Conservation (phyloP, 2,888 invertebrate species). For the Podotricha telesiphe region DNA sequence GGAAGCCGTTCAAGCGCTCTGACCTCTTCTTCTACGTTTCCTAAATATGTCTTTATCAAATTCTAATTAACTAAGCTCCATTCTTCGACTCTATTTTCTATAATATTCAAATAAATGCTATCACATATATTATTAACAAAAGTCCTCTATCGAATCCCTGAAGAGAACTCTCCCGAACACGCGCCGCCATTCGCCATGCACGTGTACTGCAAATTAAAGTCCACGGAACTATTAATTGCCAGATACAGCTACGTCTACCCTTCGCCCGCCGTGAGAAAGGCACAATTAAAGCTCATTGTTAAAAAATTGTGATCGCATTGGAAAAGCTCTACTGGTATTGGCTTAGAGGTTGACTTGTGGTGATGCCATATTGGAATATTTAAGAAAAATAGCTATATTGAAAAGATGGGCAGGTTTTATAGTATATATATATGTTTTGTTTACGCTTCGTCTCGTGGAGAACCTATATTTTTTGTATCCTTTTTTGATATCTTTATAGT, state of each 20-base stretch:
- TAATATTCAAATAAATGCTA: slow-evolving; percentile 24
- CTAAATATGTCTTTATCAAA: no score
- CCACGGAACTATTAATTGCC: slow-evolving; percentile 71
- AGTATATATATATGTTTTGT: no score
- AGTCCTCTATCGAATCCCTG: slow-evolving; percentile 43
- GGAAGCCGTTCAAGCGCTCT: no score
- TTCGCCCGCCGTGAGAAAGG: slow-evolving; percentile 61
- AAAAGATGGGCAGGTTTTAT: no score
- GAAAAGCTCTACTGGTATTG: slow-evolving; percentile 2
- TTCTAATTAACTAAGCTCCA: background rate
- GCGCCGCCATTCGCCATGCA: slow-evolving; percentile 72
- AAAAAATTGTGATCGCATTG: slow-evolving; percentile 36
- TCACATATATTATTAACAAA: slow-evolving; percentile 42
- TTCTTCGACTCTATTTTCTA: background rate
- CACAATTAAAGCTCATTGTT: slow-evolving; percentile 59
- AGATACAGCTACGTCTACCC: slow-evolving; percentile 55
- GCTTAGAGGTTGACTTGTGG: background rate
- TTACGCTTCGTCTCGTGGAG: no score
- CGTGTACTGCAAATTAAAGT: slow-evolving; percentile 76
- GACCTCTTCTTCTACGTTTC: no score
- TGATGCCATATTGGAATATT: no score
- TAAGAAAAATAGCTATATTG: no score
- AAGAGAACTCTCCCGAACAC: slow-evolving; percentile 54
- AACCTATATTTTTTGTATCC: no score
- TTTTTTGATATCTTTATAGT: no score